Percentiles rank a stretch among this genome's conserved stretches.
Conservation (phyloP, 2,888 invertebrate species). For the Acrocyrtus sp. region DNA sequence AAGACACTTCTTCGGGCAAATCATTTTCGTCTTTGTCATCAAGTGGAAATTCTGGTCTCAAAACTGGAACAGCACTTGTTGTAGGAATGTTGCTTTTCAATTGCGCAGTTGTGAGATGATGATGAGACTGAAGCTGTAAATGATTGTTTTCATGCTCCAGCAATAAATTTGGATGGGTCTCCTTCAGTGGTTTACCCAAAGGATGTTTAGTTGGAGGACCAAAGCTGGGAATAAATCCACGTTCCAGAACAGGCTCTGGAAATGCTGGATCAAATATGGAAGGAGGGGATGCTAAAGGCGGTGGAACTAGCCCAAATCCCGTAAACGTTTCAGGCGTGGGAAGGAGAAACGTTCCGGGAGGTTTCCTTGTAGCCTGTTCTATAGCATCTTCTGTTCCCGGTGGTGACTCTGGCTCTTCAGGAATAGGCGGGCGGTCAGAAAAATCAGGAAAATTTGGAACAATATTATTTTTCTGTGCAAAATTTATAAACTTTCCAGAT, state of each 20-base stretch:
- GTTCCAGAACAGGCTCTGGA: slow-evolving; percentile 23
- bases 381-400: slow-evolving; percentile 12
- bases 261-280: slow-evolving; percentile 31
- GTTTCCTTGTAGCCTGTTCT: slow-evolving; percentile 12
- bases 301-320: background rate
- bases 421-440: slow-evolving; percentile 33
- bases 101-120: slow-evolving; percentile 12
- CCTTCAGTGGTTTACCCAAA: background rate
- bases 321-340: background rate
- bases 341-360: background rate
- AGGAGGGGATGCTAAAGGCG: slow-evolving; percentile 16
- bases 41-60: slow-evolving; percentile 31
- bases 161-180: background rate
- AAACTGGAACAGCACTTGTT: slow-evolving; percentile 12
- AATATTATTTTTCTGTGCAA: slow-evolving; percentile 23
- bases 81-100: slow-evolving; percentile 4
- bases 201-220: slow-evolving; percentile 48
- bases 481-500: slow-evolving; percentile 7
- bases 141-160: slow-evolving; percentile 13
- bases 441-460: slow-evolving; percentile 31
- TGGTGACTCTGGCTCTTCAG: slow-evolving; percentile 34
- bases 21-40: slow-evolving; percentile 9
- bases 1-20: slow-evolving; percentile 17
- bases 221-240: slow-evolving; percentile 48
- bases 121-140: slow-evolving; percentile 2